Percentiles rank a stretch among this genome's conserved stretches.
Evolutionary conservation across 1,140 invertebrate genomes (phyloP).

Genomic region (Trichonephila inaurata): DNA sequence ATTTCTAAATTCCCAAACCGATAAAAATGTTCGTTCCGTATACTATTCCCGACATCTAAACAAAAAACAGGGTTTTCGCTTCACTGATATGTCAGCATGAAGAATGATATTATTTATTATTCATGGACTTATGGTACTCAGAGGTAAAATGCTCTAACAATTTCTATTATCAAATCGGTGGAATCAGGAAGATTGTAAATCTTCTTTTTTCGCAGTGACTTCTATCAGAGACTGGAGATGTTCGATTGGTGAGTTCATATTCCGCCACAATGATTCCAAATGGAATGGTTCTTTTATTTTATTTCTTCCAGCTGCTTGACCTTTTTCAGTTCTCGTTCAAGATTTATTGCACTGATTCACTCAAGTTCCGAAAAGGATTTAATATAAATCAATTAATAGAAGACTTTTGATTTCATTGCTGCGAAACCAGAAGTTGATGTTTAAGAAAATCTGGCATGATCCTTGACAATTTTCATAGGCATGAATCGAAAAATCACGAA

Average conservation of each 20-base stretch:
- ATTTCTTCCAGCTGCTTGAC: not conserved
- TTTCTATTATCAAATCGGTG: conserved; percentile 29
- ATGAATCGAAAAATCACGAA: too few species aligned
- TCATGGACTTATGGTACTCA: not conserved
- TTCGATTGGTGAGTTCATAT: conserved; percentile 6
- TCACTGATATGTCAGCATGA: not conserved
- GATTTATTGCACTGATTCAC: not conserved
- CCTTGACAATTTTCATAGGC: too few species aligned
- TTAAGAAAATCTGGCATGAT: too few species aligned
- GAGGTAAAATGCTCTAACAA: not conserved
- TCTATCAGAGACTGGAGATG: not conserved
- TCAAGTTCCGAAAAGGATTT: not conserved
- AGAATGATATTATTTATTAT: conserved; percentile 43
- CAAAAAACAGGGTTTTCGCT: conserved; percentile 41
- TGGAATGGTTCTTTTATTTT: not conserved
- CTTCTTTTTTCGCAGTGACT: not conserved
- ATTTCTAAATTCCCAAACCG: conserved; percentile 21
- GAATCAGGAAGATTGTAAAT: conserved; percentile 13
- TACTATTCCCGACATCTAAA: not conserved
- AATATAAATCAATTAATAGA: not conserved
- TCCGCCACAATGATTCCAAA: not conserved
- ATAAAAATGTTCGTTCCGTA: conserved; percentile 5
- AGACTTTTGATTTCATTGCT: not conserved
- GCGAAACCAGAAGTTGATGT: not conserved
- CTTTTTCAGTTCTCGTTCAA: not conserved